Base-by-base conservation (phyloP, 1,140 invertebrate genomes). In the Pogonomyrmex californicus region DNA sequence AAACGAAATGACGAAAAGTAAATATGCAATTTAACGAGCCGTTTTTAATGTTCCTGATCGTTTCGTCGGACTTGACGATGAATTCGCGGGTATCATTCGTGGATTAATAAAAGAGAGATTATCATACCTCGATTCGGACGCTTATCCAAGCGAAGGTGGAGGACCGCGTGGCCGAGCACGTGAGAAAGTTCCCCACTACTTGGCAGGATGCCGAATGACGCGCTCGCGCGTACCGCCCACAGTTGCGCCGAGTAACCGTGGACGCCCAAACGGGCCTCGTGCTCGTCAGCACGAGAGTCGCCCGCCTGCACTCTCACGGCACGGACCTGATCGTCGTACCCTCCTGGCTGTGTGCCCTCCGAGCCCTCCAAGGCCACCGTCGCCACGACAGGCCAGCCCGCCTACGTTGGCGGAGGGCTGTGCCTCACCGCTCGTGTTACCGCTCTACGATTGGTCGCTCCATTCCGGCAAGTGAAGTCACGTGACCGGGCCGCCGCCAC, bases 351-450 rank as follows among this genome's bases (percentile, higher is more conserved):
- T 87, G 92, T 93, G 90, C 90, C 92, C 92, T 93, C 91, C 92
- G 90, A 86, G 86, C 68, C 87, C 89, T 90, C 88, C 89, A 79
- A 73, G 87, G 79, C 87, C 78, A 88, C 86, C 81, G 79, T 62
- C 85, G 70, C 83, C 77, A 79, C 88, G 89, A 86, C 89, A 88
- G 88, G 68, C 91, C 90, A 93, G 90, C 92, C 94, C 95, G 94
- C 94, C 94, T 94, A 93, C 94, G 92, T 81, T 56, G 91, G 88
- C 88, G 92, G 94, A 95, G 94, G 95, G 94, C 92, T 91, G 93
- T 92, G 85, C 93, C 90, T 91, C 90, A 66, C 23, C 86, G 87
- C 86, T 70, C 60, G 91, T 83, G 94, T 93, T 94, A 95, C 95
- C 94, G 94, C 85, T 36, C 54, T 70, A 76, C 90, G 85, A 95